These are phyloP conservation scores for Drosophila hawaiiensis DNA, from an alignment of 2,888 invertebrate genomes.

Conservation along the genomic window DNA sequence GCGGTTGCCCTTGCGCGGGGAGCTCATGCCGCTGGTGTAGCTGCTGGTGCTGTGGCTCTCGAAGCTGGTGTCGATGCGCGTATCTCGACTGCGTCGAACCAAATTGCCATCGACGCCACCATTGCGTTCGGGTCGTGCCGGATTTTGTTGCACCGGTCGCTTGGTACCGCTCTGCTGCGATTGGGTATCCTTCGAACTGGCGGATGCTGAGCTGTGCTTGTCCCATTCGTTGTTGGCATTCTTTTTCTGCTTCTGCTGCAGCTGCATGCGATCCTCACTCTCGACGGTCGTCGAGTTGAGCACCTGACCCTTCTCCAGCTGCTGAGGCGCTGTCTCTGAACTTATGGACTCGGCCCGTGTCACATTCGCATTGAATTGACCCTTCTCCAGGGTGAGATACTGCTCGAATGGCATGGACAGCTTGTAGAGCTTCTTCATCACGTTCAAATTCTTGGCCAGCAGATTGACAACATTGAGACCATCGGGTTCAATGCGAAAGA, in stretches of 20 bases:
- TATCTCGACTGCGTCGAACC: constrained; percentile 37
- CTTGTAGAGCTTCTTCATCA: constrained; percentile 87
- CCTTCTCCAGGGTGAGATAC: constrained; percentile 83
- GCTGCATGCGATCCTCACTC: constrained; percentile 71
- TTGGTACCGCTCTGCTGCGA: constrained; percentile 52
- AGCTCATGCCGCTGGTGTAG: constrained; percentile 71
- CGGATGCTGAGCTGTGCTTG: constrained; percentile 78
- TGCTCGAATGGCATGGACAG: constrained; percentile 85
- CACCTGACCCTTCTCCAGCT: constrained; percentile 51
- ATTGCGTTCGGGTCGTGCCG: constrained; percentile 31
- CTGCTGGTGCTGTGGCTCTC: constrained; percentile 72
- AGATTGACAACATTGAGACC: constrained; percentile 83
- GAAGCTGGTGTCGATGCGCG: constrained; percentile 51
- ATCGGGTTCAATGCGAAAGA: constrained; percentile 85
- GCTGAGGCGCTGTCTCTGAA: constrained; percentile 41
- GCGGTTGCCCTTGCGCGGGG: constrained; percentile 67
- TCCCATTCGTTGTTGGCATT: constrained; percentile 77
- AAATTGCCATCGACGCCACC: constrained; percentile 19
- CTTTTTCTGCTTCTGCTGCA: constrained; percentile 49
- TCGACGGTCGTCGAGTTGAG: constrained; percentile 77
- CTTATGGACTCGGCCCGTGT: constrained; percentile 47
- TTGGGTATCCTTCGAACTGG: constrained; percentile 78
- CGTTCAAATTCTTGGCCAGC: constrained; percentile 86
- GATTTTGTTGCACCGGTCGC: constrained; percentile 55
- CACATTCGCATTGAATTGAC: constrained; percentile 75